Percentiles rank a stretch among this genome's conserved stretches.
Conservation (phyloP, 2,113 vertebrate species). For the Lepus americanus region DNA sequence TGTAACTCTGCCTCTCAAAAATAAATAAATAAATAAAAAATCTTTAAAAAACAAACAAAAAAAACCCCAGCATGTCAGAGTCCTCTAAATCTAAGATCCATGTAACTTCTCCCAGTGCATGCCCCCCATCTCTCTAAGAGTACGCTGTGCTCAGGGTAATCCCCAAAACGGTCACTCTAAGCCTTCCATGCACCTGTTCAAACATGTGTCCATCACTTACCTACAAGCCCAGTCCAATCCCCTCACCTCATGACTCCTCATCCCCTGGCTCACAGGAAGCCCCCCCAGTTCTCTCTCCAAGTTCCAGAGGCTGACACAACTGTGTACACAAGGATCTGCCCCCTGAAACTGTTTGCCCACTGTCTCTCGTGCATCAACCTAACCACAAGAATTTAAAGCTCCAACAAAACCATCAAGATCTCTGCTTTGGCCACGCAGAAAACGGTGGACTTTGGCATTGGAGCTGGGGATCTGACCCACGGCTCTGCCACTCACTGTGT, state of each 20-base stretch:
- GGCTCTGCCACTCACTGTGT: neutral
- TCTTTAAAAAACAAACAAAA: no score
- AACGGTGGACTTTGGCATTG: conserved; percentile 20
- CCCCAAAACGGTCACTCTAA: neutral
- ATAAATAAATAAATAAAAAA: no score
- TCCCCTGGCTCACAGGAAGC: neutral
- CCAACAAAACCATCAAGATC: neutral
- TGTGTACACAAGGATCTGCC: neutral
- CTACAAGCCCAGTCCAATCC: no score
- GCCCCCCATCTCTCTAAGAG: neutral
- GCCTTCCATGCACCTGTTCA: neutral
- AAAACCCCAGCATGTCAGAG: neutral
- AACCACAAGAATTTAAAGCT: neutral
- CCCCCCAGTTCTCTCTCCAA: neutral
- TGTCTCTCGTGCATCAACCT: neutral
- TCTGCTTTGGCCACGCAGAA: neutral
- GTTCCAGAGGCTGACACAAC: neutral
- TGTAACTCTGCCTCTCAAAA: no score
- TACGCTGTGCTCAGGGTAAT: neutral
- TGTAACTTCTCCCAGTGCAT: neutral
- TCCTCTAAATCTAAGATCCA: neutral
- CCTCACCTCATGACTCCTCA: neutral
- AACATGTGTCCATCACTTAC: neutral
- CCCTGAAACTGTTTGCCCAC: neutral
- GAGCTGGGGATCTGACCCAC: neutral